Base-by-base conservation (phyloP, 2,113 vertebrate genomes). In the Pseudopodoces humilis region DNA sequence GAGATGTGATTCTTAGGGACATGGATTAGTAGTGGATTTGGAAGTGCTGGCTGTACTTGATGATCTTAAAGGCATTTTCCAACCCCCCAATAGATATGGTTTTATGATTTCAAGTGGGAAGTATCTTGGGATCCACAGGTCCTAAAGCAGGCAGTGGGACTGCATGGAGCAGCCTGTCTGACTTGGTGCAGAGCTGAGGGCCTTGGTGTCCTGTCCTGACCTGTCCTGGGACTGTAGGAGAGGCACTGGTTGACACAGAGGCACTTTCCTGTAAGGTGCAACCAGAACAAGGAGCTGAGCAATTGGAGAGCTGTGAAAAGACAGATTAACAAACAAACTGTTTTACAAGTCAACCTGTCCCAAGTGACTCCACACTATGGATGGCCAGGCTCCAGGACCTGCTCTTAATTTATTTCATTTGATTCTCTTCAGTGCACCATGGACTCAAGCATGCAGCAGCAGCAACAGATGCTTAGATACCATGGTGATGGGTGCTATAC, bases 401-500 rank as follows among this genome's bases (percentile, higher is more conserved):
- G 70, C 37, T 52, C 7, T 49, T 64, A 44, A 68, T 88, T 77
- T 88, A 52, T 83, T 77, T 69, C 10, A 67, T 35, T 59, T 86
- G 60, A 88, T 93, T 92, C 28, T 63, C 35, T 41, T 76, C 50
- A 44, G 44, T 39, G 86, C 23, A 72, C 17, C 28, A 44, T 9
- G 62, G 69, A 65, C 80, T 68, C 49, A 68, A 90, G 56, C 4
- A 6, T 88, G 64, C 28, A 75, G 83, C 79, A 86, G 64, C 85
- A 93, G 86, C 75, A 92, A 72, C 46, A 88, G 71, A 80, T 86
- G 60, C 85, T 90, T 39, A 83, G 90, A 81, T 86, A 92, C 95
- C 83, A 86, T 96, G 93, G 83, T 94, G 86, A 95, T 95, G 88
- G 85, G 52, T 93, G 72, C 94, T 93, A 21, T 49, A 92, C 88